phyloP scores from a whole-genome alignment of 2,888 invertebrate genomes.

The Autographa gamma region DNA sequence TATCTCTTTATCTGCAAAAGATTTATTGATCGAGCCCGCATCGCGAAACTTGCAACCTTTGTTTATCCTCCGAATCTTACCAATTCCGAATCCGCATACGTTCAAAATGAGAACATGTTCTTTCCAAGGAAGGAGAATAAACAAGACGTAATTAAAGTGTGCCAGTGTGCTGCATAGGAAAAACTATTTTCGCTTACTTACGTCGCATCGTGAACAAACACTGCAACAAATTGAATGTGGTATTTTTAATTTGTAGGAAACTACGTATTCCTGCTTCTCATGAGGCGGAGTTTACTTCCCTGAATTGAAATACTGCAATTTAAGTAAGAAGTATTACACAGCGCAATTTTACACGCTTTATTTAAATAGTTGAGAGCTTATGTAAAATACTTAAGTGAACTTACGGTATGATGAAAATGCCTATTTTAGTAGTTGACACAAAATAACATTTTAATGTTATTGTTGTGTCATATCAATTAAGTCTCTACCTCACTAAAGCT shows the following conservation, averaged over 20 bases:
- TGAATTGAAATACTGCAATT: conserved; percentile 36
- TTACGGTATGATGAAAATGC: not conserved
- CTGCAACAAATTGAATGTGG: conserved; percentile 37
- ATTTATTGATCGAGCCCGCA: not conserved
- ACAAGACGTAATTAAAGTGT: not conserved
- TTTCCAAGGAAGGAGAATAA: not conserved
- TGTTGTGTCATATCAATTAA: too few relatives aligned
- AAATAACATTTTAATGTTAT: not conserved
- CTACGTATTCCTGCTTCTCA: conserved; percentile 10
- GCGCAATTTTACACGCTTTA: conserved; percentile 10
- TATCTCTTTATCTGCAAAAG: conserved; percentile 2
- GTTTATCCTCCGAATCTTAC: not conserved
- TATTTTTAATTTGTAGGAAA: conserved; percentile 48
- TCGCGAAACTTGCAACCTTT: not conserved
- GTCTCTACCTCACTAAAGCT: too few relatives aligned
- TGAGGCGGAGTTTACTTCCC: conserved; percentile 26
- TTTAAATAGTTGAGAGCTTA: not conserved
- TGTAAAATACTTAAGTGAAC: not conserved
- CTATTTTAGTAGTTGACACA: not conserved
- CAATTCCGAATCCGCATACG: not conserved
- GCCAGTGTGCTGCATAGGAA: not conserved
- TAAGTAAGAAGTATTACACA: not conserved
- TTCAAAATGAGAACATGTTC: not conserved
- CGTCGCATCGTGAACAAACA: not conserved
- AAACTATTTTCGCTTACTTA: not conserved